Evolutionary conservation across 2,113 vertebrate species (phyloP), one percentile per base, ranked within the genome.

Genomic region (Ageneiosus marmoratus): DNA sequence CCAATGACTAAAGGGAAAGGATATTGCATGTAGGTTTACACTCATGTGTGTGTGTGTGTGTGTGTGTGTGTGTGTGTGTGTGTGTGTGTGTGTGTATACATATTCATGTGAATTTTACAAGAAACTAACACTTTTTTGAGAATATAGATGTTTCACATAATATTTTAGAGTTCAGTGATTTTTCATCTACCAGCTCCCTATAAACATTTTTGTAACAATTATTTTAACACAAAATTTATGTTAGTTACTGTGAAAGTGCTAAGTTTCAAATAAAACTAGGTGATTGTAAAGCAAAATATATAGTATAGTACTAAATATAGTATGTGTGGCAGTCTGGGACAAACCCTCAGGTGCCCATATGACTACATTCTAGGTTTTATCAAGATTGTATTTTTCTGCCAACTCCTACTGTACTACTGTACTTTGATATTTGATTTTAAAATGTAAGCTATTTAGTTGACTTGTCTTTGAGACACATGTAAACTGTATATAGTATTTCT

Each of bases 1-100:
- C 83, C 69, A 67, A 80, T 18, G 37, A 65, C 81, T 87, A 79
- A 89, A 65, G 62, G 78, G 48, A 48, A 34, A 56, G 84, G 29
- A 11, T 76, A 55, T 70, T 83, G 81, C 81, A 48, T 50, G 83
- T 12, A 18, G 11, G 60, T 84, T 34, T 70, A 24, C 18, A 75
- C 79, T 70, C n/a, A 76, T 75, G 63, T 55, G 56, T 69, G 27
- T 77, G 44, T 79, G 41, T 69, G 73, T 50, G 46, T 60, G 77
- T 37, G 72, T 58, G 77, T 67, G 29, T 29, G n/a, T 70, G 7
- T 44, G 8, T 37, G 4, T 1, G 10, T 70, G 46, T 70, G 16
- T 15, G 15, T 70, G 22, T 70, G 67, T 11, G 0, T 70, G 41
- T 70, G 20, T 29, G 13, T 73, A 73, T 50, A 44, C 70, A 44